Evolutionary conservation across 2,888 invertebrate genomes (phyloP).

Genomic region (Dione juno): DNA sequence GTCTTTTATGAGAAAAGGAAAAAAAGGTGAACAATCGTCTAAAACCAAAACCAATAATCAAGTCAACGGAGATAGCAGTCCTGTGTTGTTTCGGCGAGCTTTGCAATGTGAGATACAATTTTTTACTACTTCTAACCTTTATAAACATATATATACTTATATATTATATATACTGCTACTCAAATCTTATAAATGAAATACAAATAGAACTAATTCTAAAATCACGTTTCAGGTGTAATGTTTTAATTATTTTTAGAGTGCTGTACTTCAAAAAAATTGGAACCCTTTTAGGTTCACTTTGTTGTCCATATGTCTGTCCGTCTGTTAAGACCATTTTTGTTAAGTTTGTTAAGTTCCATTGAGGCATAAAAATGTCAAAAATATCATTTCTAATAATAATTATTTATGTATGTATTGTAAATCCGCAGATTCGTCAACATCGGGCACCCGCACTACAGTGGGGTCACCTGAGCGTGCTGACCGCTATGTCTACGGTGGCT

Average conservation of each 20-base stretch:
- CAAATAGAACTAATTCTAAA: too few relatives aligned
- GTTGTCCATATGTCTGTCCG: too few relatives aligned
- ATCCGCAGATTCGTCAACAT: constrained; percentile 61
- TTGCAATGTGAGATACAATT: constrained; percentile 67
- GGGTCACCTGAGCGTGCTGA: constrained; percentile 67
- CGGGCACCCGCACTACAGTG: constrained; percentile 67
- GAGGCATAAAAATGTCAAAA: too few relatives aligned
- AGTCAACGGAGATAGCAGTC: constrained; percentile 69
- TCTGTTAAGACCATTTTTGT: too few relatives aligned
- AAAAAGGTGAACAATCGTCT: constrained; percentile 60
- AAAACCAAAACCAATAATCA: constrained; percentile 52
- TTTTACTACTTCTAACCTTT: constrained; percentile 26
- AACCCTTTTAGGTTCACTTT: too few relatives aligned
- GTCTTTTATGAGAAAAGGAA: constrained; percentile 80
- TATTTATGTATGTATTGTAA: background rate
- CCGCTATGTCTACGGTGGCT: constrained; percentile 83
- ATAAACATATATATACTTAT: background rate
- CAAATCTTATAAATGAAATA: too few relatives aligned
- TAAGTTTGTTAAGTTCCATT: too few relatives aligned
- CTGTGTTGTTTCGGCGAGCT: constrained; percentile 72
- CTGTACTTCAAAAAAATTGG: too few relatives aligned
- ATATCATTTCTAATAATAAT: background rate
- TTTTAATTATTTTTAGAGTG: too few relatives aligned
- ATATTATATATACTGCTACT: too few relatives aligned
- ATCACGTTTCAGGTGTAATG: too few relatives aligned